Conservation (phyloP, 2,888 invertebrate species). For the Barypeithes pellucidus region DNA sequence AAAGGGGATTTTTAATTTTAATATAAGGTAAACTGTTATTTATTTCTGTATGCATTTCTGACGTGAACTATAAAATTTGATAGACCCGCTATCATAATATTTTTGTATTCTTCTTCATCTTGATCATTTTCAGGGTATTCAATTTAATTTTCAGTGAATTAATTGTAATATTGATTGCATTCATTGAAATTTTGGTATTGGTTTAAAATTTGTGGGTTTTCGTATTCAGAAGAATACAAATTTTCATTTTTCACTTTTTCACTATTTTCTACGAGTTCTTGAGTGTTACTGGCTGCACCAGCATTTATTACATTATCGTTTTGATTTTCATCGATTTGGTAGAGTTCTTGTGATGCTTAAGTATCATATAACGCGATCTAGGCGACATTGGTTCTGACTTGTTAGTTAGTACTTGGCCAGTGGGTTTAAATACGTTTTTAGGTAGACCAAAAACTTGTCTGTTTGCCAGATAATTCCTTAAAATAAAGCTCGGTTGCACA, state of each 20-base stretch:
- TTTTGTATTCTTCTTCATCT: constrained; percentile 2
- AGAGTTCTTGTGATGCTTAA: background rate
- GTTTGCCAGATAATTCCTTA: background rate
- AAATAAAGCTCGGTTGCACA: background rate
- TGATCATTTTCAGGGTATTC: background rate
- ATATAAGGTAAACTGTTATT: constrained; percentile 15
- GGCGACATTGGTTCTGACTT: background rate
- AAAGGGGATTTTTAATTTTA: constrained; percentile 5
- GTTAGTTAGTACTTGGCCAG: background rate
- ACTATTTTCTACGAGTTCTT: too few species aligned
- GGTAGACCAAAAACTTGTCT: constrained; percentile 3
- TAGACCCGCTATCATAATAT: background rate
- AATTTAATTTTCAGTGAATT: too few species aligned
- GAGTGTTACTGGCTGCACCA: too few species aligned
- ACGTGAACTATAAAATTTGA: background rate
- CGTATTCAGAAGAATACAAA: too few species aligned
- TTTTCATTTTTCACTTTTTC: too few species aligned
- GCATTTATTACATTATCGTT: too few species aligned
- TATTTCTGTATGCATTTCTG: constrained; percentile 14
- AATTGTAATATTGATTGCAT: background rate
- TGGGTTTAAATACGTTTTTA: too few species aligned
- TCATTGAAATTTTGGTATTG: background rate
- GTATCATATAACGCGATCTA: background rate
- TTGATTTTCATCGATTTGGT: constrained; percentile 15
- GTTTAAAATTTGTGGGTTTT: background rate